Evolutionary conservation across 2,113 vertebrate species (phyloP).

Genomic region (Cathartes aura): DNA sequence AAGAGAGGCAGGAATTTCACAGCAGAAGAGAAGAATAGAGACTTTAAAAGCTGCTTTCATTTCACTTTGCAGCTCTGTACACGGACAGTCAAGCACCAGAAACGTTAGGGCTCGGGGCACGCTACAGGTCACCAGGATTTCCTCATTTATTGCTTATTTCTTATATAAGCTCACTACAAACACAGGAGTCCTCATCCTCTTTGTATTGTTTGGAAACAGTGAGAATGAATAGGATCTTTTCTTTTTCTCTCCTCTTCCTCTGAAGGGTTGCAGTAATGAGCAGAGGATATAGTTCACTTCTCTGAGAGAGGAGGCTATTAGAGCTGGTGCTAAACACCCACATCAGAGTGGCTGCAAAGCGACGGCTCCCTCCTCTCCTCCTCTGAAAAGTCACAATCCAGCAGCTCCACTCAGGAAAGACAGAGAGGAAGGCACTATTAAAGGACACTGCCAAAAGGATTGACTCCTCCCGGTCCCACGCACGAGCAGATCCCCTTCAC

Average conservation of each 20-base stretch:
- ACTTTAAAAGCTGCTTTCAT: conserved; percentile 63
- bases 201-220: conserved; percentile 62
- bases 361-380: conserved; percentile 33
- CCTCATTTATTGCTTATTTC: conserved; percentile 60
- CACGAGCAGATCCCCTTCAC: fast-evolving
- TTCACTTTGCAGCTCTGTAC: conserved; percentile 7
- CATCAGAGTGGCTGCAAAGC: conserved; percentile 19
- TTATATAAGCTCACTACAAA: conserved; percentile 54
- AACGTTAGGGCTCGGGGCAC: conserved; percentile 19
- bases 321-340: conserved; percentile 58
- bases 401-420: neutral
- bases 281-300: conserved; percentile 50
- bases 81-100: conserved; percentile 5
- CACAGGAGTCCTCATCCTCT: conserved; percentile 50
- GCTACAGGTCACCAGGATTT: conserved; percentile 54
- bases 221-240: conserved; percentile 26
- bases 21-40: conserved; percentile 40
- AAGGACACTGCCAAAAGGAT: neutral
- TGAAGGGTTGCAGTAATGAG: conserved; percentile 61
- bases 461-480: fast-evolving
- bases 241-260: conserved; percentile 26
- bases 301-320: conserved; percentile 65
- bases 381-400: neutral
- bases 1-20: conserved; percentile 51
- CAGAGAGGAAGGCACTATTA: neutral